phyloP scores from a whole-genome alignment of 1,140 invertebrate species.

The Zaprionus taronus region DNA sequence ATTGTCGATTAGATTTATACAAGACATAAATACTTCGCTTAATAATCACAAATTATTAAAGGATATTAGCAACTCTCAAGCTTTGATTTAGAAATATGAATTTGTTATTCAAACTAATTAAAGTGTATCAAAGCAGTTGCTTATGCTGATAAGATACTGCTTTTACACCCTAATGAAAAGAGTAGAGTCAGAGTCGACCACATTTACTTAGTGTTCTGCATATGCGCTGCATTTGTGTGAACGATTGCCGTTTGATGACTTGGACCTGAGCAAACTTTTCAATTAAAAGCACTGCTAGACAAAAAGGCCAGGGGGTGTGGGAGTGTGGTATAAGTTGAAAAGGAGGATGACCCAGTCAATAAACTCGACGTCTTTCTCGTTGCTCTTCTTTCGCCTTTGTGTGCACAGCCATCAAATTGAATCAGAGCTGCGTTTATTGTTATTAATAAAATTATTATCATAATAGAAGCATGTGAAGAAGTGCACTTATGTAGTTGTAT shows the following conservation, averaged over 20 bases:
- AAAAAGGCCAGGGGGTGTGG: too few relatives aligned
- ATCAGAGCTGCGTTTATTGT: conserved; percentile 67
- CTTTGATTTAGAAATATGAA: too few relatives aligned
- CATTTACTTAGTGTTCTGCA: conserved; percentile 13
- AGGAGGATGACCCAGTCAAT: neutral
- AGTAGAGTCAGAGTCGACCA: neutral
- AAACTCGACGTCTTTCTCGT: conserved; percentile 4
- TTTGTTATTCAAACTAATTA: neutral
- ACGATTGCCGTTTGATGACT: conserved; percentile 42
- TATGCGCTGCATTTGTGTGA: conserved; percentile 17
- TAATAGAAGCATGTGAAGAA: conserved; percentile 6
- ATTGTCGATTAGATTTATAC: too few relatives aligned
- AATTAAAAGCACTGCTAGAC: conserved; percentile 36
- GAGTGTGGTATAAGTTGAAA: neutral
- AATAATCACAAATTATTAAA: too few relatives aligned
- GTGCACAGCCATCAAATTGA: conserved; percentile 57
- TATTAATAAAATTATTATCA: conserved; percentile 71
- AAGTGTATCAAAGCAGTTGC: neutral
- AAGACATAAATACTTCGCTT: too few relatives aligned
- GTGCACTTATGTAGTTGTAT: conserved; percentile 46
- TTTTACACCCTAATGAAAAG: neutral
- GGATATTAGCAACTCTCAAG: too few relatives aligned
- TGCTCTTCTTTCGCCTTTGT: neutral
- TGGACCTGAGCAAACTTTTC: conserved; percentile 27
- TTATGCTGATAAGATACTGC: too few relatives aligned